phyloP scores from a whole-genome alignment of 2,113 vertebrate genomes.

The Oncorhynchus gorbuscha region DNA sequence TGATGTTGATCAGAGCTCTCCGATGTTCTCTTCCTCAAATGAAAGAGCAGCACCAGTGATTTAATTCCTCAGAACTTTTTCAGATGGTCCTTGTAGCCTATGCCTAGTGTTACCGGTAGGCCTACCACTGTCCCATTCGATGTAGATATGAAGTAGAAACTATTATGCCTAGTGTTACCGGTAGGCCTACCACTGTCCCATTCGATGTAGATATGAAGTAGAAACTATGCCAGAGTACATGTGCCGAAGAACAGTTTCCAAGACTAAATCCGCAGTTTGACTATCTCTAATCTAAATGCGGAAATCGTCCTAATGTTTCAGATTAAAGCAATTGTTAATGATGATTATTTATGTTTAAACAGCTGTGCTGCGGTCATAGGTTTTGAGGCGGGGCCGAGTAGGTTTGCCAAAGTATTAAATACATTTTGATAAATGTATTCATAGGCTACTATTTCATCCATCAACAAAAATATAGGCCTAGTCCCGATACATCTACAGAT shows the following conservation, averaged over 20 bases:
- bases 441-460: too few species aligned
- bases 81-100: background rate
- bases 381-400: conserved; percentile 7
- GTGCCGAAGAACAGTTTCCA: conserved; percentile 26
- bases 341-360: too few species aligned
- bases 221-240: background rate
- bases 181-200: background rate
- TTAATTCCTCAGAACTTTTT: conserved; percentile 6
- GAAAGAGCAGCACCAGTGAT: background rate
- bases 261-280: conserved; percentile 12
- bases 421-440: too few species aligned
- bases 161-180: background rate
- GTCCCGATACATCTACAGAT: too few species aligned
- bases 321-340: too few species aligned
- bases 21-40: background rate
- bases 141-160: background rate
- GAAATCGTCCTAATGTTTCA: too few species aligned
- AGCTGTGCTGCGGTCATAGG: conserved; percentile 24
- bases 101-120: background rate
- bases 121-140: background rate
- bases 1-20: conserved; percentile 37
- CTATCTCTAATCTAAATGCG: background rate
- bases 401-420: background rate
- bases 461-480: too few species aligned
- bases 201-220: background rate